phyloP scores from a whole-genome alignment of 2,888 invertebrate species.

The Priocnemis perturbator region DNA sequence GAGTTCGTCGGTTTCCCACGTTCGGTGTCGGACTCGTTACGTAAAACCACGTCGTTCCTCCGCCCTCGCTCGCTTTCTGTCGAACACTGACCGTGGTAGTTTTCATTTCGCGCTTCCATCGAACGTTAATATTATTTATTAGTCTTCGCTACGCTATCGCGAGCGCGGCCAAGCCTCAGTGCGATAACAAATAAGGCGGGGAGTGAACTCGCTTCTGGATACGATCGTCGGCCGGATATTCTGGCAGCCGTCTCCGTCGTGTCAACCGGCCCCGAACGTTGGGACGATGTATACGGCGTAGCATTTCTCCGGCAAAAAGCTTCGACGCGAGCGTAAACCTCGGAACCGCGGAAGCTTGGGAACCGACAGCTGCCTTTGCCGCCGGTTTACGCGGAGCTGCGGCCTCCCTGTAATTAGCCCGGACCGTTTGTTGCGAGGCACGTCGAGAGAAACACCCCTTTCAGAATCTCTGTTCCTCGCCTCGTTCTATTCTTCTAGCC shows the following conservation, averaged over 20 bases:
- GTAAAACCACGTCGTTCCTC: neutral
- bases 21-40: neutral
- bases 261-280: constrained; percentile 26
- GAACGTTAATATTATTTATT: constrained; percentile 47
- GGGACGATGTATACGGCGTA: constrained; percentile 11
- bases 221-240: constrained; percentile 60
- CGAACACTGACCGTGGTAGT: constrained; percentile 16
- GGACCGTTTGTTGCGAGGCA: constrained; percentile 56
- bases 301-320: constrained; percentile 55
- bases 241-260: constrained; percentile 45
- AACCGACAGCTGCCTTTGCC: constrained; percentile 66
- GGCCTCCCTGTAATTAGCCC: constrained; percentile 67
- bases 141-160: constrained; percentile 23
- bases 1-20: too few relatives aligned
- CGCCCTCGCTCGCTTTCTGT: neutral
- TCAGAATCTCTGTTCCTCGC: constrained; percentile 25
- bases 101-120: constrained; percentile 36
- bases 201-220: constrained; percentile 55
- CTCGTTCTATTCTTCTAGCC: constrained; percentile 1
- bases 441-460: constrained; percentile 41
- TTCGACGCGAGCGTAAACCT: constrained; percentile 36
- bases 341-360: constrained; percentile 60
- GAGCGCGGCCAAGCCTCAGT: constrained; percentile 19
- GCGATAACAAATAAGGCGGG: constrained; percentile 49
- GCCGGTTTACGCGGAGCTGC: constrained; percentile 59